These are phyloP conservation scores for Passer domesticus DNA, from an alignment of 2,113 vertebrate genomes.

Conservation along the genomic window DNA sequence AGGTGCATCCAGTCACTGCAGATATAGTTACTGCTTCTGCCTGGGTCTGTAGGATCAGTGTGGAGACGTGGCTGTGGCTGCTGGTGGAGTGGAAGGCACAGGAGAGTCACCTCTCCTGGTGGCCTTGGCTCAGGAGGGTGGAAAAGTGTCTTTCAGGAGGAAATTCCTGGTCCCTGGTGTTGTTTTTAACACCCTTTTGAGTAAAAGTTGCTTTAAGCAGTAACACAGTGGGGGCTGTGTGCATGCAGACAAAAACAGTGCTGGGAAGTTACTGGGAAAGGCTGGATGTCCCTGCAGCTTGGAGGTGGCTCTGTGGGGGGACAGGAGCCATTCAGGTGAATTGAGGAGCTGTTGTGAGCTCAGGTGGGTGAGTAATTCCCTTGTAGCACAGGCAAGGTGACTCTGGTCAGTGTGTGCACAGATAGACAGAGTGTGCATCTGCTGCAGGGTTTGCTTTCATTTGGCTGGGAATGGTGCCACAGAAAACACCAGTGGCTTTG, in stretches of 20 bases:
- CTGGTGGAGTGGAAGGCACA: fast-evolving
- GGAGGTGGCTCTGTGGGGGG: not conserved
- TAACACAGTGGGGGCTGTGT: not conserved
- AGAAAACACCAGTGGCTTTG: constrained; percentile 48
- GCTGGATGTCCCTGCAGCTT: not conserved
- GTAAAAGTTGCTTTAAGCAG: not conserved
- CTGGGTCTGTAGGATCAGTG: not conserved
- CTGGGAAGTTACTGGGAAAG: not conserved
- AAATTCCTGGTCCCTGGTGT: not conserved
- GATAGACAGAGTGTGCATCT: not conserved
- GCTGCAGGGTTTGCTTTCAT: not conserved
- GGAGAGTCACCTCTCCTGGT: not conserved
- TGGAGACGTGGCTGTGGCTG: not conserved
- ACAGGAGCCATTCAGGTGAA: not conserved
- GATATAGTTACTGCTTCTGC: not conserved
- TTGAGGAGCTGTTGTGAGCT: not conserved
- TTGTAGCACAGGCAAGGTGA: not conserved
- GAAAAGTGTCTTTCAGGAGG: not conserved
- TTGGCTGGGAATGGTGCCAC: constrained; percentile 27
- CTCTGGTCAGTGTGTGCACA: not conserved
- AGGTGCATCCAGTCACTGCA: not conserved
- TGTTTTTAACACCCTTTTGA: not conserved
- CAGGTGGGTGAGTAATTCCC: not conserved
- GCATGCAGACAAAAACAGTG: not conserved
- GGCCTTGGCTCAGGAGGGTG: not conserved